Evolutionary conservation across 1,140 invertebrate genomes (phyloP).

Genomic region (Drosophila fuyamai): DNA sequence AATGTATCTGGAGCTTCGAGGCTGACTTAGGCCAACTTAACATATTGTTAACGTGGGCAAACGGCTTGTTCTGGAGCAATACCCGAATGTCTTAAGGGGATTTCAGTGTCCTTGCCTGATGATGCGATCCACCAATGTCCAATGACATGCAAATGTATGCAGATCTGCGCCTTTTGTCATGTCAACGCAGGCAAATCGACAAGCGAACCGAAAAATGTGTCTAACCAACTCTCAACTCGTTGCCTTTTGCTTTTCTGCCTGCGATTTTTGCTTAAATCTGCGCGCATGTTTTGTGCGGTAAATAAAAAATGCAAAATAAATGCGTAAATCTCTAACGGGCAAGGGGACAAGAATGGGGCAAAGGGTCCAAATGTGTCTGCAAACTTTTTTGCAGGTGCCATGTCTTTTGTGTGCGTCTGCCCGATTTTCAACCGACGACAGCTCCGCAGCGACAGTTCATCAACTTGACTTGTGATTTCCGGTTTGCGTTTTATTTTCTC

Average conservation of each 20-base stretch:
- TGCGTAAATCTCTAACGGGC: conserved; percentile 79
- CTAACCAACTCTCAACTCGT: conserved; percentile 72
- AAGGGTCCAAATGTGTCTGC: conserved; percentile 69
- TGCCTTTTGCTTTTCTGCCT: conserved; percentile 24
- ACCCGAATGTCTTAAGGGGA: conserved; percentile 72
- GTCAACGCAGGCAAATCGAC: conserved; percentile 83
- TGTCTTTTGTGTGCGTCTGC: conserved; percentile 62
- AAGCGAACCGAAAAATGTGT: conserved; percentile 63
- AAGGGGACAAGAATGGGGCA: background rate
- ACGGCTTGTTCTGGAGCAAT: conserved; percentile 53
- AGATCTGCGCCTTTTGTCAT: conserved; percentile 84
- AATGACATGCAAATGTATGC: conserved; percentile 84
- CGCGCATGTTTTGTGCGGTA: conserved; percentile 78
- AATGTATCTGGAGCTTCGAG: conserved; percentile 7
- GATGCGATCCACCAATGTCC: conserved; percentile 60
- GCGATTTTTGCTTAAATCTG: conserved; percentile 78
- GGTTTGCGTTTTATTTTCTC: conserved; percentile 56
- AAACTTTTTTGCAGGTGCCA: conserved; percentile 81
- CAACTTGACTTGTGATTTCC: conserved; percentile 82
- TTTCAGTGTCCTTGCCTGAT: conserved; percentile 80
- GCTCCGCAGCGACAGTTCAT: conserved; percentile 71
- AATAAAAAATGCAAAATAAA: conserved; percentile 84
- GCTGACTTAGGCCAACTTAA: conserved; percentile 60
- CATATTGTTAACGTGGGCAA: conserved; percentile 81
- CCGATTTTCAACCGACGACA: conserved; percentile 63